Conservation (phyloP, 2,888 invertebrate genomes). For the Archaeoteleia sp. region DNA sequence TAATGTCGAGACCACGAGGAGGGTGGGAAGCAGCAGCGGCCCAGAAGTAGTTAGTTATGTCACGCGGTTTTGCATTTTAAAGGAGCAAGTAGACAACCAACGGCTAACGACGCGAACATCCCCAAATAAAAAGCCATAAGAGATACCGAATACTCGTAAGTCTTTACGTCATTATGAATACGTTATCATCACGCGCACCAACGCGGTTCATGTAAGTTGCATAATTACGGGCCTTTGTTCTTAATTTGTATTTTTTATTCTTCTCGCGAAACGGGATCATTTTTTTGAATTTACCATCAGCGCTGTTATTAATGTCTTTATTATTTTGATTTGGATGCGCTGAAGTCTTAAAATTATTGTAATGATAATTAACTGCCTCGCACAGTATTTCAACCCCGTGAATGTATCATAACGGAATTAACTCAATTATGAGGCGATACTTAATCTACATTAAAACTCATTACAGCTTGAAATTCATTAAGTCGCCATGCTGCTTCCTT, state of each 20-base stretch:
- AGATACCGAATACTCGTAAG: constrained; percentile 36
- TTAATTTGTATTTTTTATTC: too few species aligned
- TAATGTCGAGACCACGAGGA: constrained; percentile 8
- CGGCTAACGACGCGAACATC: constrained; percentile 62
- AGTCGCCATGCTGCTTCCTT: constrained; percentile 4
- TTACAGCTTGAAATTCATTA: constrained; percentile 33
- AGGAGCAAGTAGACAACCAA: constrained; percentile 61
- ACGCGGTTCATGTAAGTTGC: constrained; percentile 1
- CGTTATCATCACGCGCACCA: constrained; percentile 10
- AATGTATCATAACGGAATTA: constrained; percentile 35
- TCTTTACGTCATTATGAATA: constrained; percentile 42
- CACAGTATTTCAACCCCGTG: constrained; percentile 27
- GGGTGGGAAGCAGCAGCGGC: constrained; percentile 31
- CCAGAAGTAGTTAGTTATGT: constrained; percentile 66
- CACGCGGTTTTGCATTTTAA: constrained; percentile 66
- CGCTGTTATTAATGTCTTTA: constrained; percentile 29
- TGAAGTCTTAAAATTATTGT: constrained; percentile 63
- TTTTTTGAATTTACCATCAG: too few species aligned
- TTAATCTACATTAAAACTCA: constrained; percentile 49
- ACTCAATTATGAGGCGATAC: constrained; percentile 32
- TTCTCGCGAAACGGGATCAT: too few species aligned
- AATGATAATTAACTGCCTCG: constrained; percentile 62
- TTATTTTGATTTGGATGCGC: constrained; percentile 60
- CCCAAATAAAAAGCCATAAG: constrained; percentile 55
- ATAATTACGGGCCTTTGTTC: constrained; percentile 14